Evolutionary conservation across 2,113 vertebrate genomes (phyloP).

Genomic region (Hemichromis elongatus): DNA sequence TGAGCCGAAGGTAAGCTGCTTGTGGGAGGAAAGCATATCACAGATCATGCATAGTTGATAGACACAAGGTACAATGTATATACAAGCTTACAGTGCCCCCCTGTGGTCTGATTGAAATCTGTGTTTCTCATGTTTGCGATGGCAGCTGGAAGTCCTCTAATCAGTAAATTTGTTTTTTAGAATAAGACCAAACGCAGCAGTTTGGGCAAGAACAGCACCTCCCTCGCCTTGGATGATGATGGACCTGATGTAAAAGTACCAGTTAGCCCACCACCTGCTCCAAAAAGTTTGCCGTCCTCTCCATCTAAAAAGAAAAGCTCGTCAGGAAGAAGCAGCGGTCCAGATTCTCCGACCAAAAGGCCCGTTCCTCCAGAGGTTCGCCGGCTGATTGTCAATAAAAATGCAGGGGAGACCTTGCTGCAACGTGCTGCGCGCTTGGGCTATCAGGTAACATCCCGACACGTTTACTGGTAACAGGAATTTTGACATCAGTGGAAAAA

Average conservation of each 20-base stretch:
- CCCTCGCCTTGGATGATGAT: constrained; percentile 42
- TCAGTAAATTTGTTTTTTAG: constrained; percentile 45
- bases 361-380: constrained; percentile 88
- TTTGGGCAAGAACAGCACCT: constrained; percentile 60
- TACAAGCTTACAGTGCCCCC: constrained; percentile 66
- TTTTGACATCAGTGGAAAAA: background rate
- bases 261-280: constrained; percentile 52
- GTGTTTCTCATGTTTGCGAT: background rate
- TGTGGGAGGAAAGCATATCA: background rate
- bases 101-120: constrained; percentile 51
- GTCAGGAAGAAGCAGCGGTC: constrained; percentile 62
- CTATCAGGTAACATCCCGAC: constrained; percentile 81
- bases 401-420: constrained; percentile 91
- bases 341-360: constrained; percentile 70
- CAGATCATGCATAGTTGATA: background rate
- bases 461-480: background rate
- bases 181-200: constrained; percentile 67
- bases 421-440: constrained; percentile 93
- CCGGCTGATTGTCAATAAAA: constrained; percentile 96
- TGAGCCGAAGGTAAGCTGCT: constrained; percentile 80
- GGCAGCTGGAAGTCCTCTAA: constrained; percentile 27
- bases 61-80: background rate
- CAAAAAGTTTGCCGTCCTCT: constrained; percentile 60
- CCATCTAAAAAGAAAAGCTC: constrained; percentile 69
- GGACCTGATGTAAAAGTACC: constrained; percentile 66